Base-by-base conservation (phyloP, 2,888 invertebrate species). In the Habroteleia sp. region DNA sequence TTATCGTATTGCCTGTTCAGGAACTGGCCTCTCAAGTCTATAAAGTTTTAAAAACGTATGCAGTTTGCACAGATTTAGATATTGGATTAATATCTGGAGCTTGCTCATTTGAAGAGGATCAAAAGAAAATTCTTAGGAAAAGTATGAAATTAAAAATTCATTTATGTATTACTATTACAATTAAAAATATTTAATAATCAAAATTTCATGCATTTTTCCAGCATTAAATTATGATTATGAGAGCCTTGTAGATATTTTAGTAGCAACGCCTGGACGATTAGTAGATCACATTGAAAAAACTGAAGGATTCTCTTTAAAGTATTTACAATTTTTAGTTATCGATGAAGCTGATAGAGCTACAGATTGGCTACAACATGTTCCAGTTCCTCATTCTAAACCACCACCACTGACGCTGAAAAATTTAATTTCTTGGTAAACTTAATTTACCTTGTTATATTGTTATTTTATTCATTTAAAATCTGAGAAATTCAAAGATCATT, bases 311-410 rank as follows among this genome's bases (percentile, higher is more conserved):
- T 91, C 93, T 50, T 87, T 97, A 27, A 91, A 92, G 79, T 87
- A 92, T 80, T 89, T 97, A 0, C 91, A 93, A 83, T 97, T 94
- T 89, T 89, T 97, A 35, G 92, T 99, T 0, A 95, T 99, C 63
- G 99, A 99, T 89, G 99, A 99, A 90, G 99, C 99, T 3, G 99
- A 99, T 89, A 92, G 97, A 79, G 95, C 98, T 79, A 94, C 97
- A 90, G 96, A 97, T 81, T 95, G 95, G 83, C 92, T 96, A 42
- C 95, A 97, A 87, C 95, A 96, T 71, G 80, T 88, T 58, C 87
- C 88, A 23, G 65, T 74, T 17, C 84, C 80, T 60, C 89, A 84
- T 81, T 83, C 81, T 31, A 79, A 89, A 81, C 87, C 90, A 35
- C 89, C 91, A 16, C 88, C 88, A 69, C 84, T 92, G n/a, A 91